Evolutionary conservation across 2,113 vertebrate genomes (phyloP), one percentile per base, ranked within the genome.

Genomic region (Perccottus glenii): DNA sequence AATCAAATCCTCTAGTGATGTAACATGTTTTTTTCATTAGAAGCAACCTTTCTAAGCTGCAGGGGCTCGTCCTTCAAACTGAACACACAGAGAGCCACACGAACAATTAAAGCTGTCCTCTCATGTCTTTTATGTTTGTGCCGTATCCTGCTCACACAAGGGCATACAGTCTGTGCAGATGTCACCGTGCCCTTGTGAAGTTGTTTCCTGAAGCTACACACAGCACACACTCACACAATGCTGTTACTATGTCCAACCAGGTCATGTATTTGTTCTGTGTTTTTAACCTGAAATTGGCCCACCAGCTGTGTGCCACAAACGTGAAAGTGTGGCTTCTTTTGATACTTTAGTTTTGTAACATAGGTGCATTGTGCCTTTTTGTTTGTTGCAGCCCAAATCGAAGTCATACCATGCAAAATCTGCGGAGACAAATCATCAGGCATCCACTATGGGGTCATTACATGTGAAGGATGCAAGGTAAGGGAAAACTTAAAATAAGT

Each of bases 351-450:
- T 40, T 64, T 42, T 55, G 9, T 70, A 66, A 81, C 5, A 0
- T n/a, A 35, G 2, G 3, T 72, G 11, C 63, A 48, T 64, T 60
- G 10, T 80, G 8, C 70, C 36, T 11, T 60, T 35, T 76, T 76
- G 47, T 78, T 60, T 79, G 81, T 92, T 92, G 69, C 92, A 99
- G 98, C 98, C 81, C 98, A 99, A 99, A 99, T 99, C 86, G 98
- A 99, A 98, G 97, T 99, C 80, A 99, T 99, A 96, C 98, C 98
- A 89, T 99, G 98, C 94, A 99, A 99, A 94, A 99, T 99, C 91
- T 99, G 98, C 89, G 96, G 97, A 85, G 98, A 99, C 94, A 99
- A 99, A 85, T 99, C 98, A 76, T 99, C 98, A 67, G 98, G 98
- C 85, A 99, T 99, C 92, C 98, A 99, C 91, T 99, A 99, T 74